A percentile compares a stretch with the other conserved stretches of the same genome.
These are phyloP conservation scores for Acronicta aceris DNA, from an alignment of 2,888 invertebrate species.

Conservation along the genomic window DNA sequence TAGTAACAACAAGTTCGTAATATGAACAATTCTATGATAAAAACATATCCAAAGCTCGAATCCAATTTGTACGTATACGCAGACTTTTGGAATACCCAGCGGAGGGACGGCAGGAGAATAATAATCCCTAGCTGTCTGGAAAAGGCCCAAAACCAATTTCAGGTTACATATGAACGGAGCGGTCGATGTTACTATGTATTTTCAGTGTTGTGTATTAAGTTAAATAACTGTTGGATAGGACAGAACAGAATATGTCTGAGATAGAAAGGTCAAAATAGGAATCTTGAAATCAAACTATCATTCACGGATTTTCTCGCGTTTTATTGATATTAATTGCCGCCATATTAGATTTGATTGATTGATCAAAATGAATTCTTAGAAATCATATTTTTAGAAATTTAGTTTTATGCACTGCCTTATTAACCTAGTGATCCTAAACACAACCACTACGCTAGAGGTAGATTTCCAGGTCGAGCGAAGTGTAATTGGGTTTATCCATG, in stretches of 20 bases:
- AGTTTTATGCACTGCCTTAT: no score
- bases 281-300: no score
- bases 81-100: constrained; percentile 12
- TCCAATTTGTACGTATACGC: constrained; percentile 3
- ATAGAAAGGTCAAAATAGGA: not conserved
- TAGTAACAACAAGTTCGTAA: not conserved
- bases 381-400: no score
- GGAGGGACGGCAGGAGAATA: constrained; percentile 25
- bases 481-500: no score
- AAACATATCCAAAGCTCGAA: constrained; percentile 1
- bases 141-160: constrained; percentile 40
- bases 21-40: not conserved
- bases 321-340: no score
- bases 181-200: constrained; percentile 1
- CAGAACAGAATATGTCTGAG: constrained; percentile 7
- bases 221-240: constrained; percentile 10
- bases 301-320: no score
- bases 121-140: constrained; percentile 25
- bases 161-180: constrained; percentile 21
- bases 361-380: no score
- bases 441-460: no score
- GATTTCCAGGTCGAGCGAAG: no score
- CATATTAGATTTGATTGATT: no score
- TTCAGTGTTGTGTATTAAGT: constrained; percentile 14
- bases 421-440: no score